These are phyloP conservation scores for Muscina levida DNA, from an alignment of 2,888 invertebrate genomes.

Conservation along the genomic window DNA sequence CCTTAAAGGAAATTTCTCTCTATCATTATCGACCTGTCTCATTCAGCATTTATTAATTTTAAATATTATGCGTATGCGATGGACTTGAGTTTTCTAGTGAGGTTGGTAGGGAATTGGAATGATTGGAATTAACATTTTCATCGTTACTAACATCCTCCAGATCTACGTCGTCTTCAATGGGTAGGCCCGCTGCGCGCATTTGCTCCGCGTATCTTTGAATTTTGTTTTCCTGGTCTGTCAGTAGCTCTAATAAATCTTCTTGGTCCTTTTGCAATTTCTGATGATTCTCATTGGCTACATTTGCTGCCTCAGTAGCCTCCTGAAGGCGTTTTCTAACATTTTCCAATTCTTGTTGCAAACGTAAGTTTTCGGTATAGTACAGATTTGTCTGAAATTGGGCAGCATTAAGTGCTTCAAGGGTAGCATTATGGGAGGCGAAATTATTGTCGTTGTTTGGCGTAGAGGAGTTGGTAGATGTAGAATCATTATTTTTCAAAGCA, in stretches of 20 bases:
- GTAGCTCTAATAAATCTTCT: slow-evolving; percentile 93
- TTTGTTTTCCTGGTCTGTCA: slow-evolving; percentile 92
- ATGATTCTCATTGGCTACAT: slow-evolving; percentile 80
- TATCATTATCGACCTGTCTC: neutral
- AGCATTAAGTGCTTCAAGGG: slow-evolving; percentile 70
- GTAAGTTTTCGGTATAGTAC: slow-evolving; percentile 78
- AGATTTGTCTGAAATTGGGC: slow-evolving; percentile 75
- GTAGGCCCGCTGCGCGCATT: slow-evolving; percentile 80
- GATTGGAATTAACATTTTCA: slow-evolving; percentile 27
- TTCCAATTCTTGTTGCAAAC: slow-evolving; percentile 76
- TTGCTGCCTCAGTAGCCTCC: slow-evolving; percentile 72
- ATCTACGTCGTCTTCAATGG: slow-evolving; percentile 76
- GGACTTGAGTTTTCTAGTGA: slow-evolving; percentile 39
- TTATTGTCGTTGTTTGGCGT: slow-evolving; percentile 44
- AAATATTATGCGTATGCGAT: slow-evolving; percentile 46
- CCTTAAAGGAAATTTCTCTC: slow-evolving; percentile 4
- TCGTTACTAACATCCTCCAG: slow-evolving; percentile 37
- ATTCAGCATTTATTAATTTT: slow-evolving; percentile 19
- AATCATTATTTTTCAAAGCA: slow-evolving; percentile 73
- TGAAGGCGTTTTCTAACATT: slow-evolving; percentile 70
- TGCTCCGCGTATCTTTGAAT: slow-evolving; percentile 84
- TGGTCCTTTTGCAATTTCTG: slow-evolving; percentile 91
- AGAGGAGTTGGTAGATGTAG: slow-evolving; percentile 65
- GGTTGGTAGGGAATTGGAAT: neutral
- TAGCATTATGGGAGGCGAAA: slow-evolving; percentile 33